Percentiles rank a stretch among this genome's conserved stretches.
Conservation (phyloP, 2,888 invertebrate species). For the Drosophila borealis region DNA sequence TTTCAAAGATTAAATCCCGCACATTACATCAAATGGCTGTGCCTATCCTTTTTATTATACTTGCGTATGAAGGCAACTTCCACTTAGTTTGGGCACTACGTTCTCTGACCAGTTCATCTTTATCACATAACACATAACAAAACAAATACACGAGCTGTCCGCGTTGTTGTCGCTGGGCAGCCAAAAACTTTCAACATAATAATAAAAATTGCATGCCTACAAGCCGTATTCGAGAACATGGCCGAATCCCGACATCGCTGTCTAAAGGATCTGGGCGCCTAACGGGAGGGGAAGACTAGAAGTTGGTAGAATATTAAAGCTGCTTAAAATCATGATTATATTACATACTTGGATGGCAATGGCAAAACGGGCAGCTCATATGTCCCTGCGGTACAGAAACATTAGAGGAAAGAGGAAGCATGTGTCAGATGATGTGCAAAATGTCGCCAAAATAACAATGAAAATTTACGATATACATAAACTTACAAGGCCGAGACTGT, state of each 20-base stretch:
- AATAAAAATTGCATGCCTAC: slow-evolving; percentile 72
- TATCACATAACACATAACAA: slow-evolving; percentile 43
- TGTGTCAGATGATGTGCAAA: slow-evolving; percentile 72
- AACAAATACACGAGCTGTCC: slow-evolving; percentile 12
- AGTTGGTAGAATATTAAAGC: slow-evolving; percentile 56
- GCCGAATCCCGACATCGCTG: slow-evolving; percentile 2
- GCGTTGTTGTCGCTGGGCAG: slow-evolving; percentile 6
- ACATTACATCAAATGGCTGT: slow-evolving; percentile 59
- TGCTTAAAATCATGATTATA: slow-evolving; percentile 70
- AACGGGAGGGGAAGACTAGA: slow-evolving; percentile 2
- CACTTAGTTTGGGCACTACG: slow-evolving; percentile 12
- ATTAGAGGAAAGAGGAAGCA: slow-evolving; percentile 20
- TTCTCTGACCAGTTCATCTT: slow-evolving; percentile 68
- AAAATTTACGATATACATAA: slow-evolving; percentile 21
- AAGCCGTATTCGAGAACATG: slow-evolving; percentile 18
- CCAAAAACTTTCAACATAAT: slow-evolving; percentile 67
- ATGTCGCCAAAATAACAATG: slow-evolving; percentile 59
- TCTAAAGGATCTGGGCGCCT: slow-evolving; percentile 22
- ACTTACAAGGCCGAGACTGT: not conserved
- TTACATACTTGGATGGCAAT: slow-evolving; percentile 56
- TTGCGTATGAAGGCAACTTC: not conserved
- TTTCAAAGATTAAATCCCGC: slow-evolving; percentile 70
- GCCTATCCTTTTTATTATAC: slow-evolving; percentile 49
- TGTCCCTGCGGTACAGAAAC: slow-evolving; percentile 21
- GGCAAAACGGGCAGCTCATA: slow-evolving; percentile 35